Evolutionary conservation across 2,113 vertebrate genomes (phyloP).

Genomic region (human (Homo sapiens)): DNA sequence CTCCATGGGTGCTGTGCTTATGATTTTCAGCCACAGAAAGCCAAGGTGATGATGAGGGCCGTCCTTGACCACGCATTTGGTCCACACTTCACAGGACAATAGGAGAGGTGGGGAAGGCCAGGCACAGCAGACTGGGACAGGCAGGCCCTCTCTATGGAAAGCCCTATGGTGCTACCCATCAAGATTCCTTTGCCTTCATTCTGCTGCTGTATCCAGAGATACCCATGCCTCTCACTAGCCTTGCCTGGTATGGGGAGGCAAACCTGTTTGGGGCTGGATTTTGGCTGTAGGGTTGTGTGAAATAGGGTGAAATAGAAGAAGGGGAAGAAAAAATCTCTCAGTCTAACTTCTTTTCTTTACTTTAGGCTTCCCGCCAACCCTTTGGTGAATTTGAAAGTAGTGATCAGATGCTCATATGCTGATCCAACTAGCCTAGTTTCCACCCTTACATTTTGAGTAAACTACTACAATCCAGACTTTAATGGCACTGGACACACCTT

Average conservation of each 20-base stretch:
- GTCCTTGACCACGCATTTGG: background rate
- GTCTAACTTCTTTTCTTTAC: background rate
- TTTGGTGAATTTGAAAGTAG: background rate
- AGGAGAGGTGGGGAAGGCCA: background rate
- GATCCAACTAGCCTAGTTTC: background rate
- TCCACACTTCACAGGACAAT: background rate
- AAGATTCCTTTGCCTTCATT: background rate
- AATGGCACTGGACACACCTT: background rate
- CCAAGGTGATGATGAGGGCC: background rate
- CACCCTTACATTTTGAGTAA: background rate
- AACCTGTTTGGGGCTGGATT: background rate
- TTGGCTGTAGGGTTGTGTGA: background rate
- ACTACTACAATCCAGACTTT: background rate
- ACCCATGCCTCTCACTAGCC: fast-evolving
- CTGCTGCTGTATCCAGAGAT: background rate
- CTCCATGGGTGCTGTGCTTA: fast-evolving
- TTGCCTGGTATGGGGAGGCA: too few species aligned
- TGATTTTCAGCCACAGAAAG: background rate
- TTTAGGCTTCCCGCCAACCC: background rate
- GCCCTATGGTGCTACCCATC: background rate
- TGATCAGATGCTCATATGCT: background rate
- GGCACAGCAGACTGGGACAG: background rate
- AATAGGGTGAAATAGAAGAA: background rate
- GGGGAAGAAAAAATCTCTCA: background rate
- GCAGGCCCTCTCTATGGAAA: fast-evolving